Conservation (phyloP, 1,140 invertebrate species). For the Diplogasteroides magnus region DNA sequence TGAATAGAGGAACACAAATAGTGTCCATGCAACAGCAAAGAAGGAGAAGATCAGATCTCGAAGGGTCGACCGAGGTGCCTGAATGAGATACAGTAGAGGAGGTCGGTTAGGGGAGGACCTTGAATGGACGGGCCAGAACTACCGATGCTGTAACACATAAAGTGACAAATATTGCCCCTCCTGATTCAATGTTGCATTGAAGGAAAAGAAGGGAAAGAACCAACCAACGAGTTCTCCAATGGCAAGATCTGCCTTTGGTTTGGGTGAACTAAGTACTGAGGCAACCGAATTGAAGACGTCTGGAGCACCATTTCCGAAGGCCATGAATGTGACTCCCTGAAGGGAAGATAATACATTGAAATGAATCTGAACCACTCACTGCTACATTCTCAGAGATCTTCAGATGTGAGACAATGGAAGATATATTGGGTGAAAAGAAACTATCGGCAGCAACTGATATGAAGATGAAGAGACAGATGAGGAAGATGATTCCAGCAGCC, state of each 20-base stretch:
- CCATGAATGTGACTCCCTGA: constrained; percentile 69
- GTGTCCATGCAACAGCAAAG: constrained; percentile 60
- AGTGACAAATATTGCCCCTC: not conserved
- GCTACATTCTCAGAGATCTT: constrained; percentile 70
- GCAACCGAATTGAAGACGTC: constrained; percentile 68
- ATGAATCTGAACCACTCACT: constrained; percentile 3
- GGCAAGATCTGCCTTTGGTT: constrained; percentile 61
- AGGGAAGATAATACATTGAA: not conserved
- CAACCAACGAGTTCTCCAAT: constrained; percentile 62
- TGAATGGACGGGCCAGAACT: constrained; percentile 62
- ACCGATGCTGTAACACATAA: constrained; percentile 66
- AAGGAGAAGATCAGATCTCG: constrained; percentile 68
- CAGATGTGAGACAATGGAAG: constrained; percentile 65
- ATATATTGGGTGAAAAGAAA: constrained; percentile 69
- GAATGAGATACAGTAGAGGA: constrained; percentile 62
- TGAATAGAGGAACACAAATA: constrained; percentile 57
- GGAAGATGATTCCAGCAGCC: constrained; percentile 58
- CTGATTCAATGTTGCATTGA: constrained; percentile 1
- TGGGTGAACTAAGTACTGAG: constrained; percentile 58
- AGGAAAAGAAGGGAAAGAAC: not conserved
- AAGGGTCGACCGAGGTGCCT: constrained; percentile 63
- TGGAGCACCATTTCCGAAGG: constrained; percentile 72
- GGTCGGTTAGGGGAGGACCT: not conserved
- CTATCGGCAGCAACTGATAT: constrained; percentile 66
- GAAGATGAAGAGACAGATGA: constrained; percentile 65